phyloP scores from a whole-genome alignment of 2,113 vertebrate genomes.

The Caracal caracal region DNA sequence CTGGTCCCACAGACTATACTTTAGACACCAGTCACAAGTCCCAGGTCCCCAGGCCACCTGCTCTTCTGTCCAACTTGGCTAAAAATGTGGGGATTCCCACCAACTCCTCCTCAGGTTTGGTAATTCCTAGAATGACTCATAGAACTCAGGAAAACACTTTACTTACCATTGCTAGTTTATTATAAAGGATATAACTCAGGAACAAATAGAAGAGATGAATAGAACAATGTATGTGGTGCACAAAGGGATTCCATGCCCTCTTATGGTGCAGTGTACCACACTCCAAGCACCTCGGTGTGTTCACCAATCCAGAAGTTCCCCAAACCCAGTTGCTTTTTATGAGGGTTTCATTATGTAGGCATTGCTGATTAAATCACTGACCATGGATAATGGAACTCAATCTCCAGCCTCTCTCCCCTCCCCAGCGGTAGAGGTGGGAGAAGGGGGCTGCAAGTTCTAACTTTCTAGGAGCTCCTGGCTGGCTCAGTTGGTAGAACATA shows the following conservation, averaged over 20 bases:
- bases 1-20: neutral
- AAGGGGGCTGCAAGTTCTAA: neutral
- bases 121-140: conserved; percentile 15
- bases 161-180: neutral
- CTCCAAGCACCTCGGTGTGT: neutral
- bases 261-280: neutral
- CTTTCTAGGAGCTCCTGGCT: neutral
- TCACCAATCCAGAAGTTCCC: conserved; percentile 5
- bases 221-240: neutral
- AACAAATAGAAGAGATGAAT: neutral
- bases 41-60: neutral
- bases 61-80: neutral
- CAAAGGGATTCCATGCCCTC: neutral
- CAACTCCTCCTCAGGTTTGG: neutral
- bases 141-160: conserved; percentile 21
- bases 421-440: neutral
- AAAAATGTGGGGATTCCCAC: neutral
- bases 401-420: neutral
- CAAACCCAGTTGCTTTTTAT: neutral
- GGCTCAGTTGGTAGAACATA: neutral
- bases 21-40: neutral
- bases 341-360: neutral
- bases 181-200: neutral
- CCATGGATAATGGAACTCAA: neutral
- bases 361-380: neutral